Evolutionary conservation across 1,140 invertebrate species (phyloP).

Genomic region (Pogonomyrmex californicus): DNA sequence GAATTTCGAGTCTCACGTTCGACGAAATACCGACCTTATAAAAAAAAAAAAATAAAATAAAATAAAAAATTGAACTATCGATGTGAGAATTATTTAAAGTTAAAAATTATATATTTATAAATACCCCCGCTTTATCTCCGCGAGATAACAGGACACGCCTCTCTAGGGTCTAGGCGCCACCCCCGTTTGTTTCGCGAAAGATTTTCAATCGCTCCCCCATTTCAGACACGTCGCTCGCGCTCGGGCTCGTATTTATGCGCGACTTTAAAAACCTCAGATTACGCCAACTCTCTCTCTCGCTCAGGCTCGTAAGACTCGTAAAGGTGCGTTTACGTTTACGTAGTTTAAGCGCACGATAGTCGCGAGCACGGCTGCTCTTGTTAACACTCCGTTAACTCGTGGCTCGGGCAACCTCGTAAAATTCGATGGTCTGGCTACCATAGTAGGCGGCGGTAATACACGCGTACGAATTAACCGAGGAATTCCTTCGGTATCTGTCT

Average conservation of each 20-base stretch:
- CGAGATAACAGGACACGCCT: background rate
- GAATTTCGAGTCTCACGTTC: conserved; percentile 40
- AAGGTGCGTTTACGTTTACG: conserved; percentile 69
- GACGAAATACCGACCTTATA: too few species aligned
- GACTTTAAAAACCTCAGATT: conserved; percentile 67
- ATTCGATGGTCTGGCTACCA: conserved; percentile 39
- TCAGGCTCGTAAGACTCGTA: conserved; percentile 43
- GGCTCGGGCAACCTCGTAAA: conserved; percentile 68
- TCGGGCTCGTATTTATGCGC: conserved; percentile 51
- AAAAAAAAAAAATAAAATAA: conserved; percentile 2
- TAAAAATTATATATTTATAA: background rate
- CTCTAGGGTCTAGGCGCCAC: background rate
- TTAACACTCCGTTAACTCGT: conserved; percentile 73
- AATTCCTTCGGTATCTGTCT: conserved; percentile 11
- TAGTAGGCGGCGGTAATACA: conserved; percentile 1
- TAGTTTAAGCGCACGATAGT: conserved; percentile 59
- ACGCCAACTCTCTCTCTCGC: conserved; percentile 36
- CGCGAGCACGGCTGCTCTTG: conserved; percentile 66
- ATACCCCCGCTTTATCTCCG: background rate
- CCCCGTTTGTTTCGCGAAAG: background rate
- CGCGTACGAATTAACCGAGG: conserved; percentile 10
- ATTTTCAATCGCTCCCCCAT: conserved; percentile 39
- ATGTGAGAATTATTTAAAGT: background rate
- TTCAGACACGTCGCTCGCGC: conserved; percentile 24
- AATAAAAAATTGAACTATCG: background rate